Conservation (phyloP, 2,113 vertebrate species). For the Vulpes vulpes region DNA sequence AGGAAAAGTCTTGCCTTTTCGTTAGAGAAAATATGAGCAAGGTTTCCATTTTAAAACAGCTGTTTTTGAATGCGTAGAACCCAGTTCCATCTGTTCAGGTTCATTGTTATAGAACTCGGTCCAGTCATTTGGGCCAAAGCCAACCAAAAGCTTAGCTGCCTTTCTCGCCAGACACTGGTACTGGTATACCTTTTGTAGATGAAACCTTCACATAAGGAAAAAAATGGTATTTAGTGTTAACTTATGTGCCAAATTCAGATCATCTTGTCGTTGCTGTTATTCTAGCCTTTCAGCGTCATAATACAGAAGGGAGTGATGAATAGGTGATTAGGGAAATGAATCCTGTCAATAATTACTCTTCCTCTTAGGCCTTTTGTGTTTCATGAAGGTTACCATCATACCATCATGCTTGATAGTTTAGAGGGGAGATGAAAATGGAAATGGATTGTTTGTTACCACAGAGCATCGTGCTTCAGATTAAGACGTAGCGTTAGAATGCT, state of each 20-base stretch:
- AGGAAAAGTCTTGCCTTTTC: constrained; percentile 67
- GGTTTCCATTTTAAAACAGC: constrained; percentile 64
- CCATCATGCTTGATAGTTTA: constrained; percentile 25
- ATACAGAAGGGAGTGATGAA: constrained; percentile 42
- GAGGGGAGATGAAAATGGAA: constrained; percentile 10
- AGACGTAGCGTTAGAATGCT: constrained; percentile 52
- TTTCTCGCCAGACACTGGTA: constrained; percentile 81
- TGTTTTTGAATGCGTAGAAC: constrained; percentile 68
- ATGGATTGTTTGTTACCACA: constrained; percentile 46
- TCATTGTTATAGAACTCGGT: constrained; percentile 65
- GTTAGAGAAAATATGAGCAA: constrained; percentile 55
- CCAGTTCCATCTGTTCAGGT: constrained; percentile 67
- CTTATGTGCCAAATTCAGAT: constrained; percentile 86
- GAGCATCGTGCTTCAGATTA: constrained; percentile 64
- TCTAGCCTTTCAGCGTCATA: constrained; percentile 54
- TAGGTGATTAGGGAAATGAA: constrained; percentile 61
- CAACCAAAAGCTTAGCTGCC: constrained; percentile 82
- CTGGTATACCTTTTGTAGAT: constrained; percentile 79
- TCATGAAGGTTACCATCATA: not conserved
- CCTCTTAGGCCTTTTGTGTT: constrained; percentile 69
- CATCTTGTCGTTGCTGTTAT: constrained; percentile 63
- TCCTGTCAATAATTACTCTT: constrained; percentile 20
- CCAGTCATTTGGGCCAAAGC: constrained; percentile 78
- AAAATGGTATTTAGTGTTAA: constrained; percentile 80
- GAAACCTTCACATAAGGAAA: constrained; percentile 50